Evolutionary conservation across 2,888 invertebrate species (phyloP).

Genomic region (Mimas tiliae): DNA sequence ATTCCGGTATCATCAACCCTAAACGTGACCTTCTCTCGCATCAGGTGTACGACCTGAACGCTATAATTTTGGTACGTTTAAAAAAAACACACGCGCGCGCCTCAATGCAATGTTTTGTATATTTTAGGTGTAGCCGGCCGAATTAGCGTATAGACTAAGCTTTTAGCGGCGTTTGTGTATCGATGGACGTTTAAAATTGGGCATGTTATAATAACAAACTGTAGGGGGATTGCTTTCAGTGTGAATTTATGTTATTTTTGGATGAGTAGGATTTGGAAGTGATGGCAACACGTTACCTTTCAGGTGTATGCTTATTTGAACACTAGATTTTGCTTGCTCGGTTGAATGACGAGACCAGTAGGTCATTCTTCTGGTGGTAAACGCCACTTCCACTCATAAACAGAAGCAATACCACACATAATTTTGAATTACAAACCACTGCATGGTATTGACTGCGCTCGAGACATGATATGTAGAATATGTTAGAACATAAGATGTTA

Average conservation of each 20-base stretch:
- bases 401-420: too few relatives aligned
- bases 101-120: slow-evolving; percentile 26
- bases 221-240: neutral
- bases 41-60: slow-evolving; percentile 28
- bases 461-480: too few relatives aligned
- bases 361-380: too few relatives aligned
- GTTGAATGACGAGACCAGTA: too few relatives aligned
- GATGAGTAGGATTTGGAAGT: neutral
- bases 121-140: slow-evolving; percentile 18
- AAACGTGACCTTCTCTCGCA: slow-evolving; percentile 20
- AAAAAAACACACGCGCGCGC: slow-evolving; percentile 4
- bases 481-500: too few relatives aligned
- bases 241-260: slow-evolving; percentile 5
- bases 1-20: slow-evolving; percentile 6
- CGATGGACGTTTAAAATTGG: slow-evolving; percentile 20
- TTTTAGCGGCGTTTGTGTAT: slow-evolving; percentile 4
- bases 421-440: too few relatives aligned
- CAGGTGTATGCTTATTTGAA: neutral
- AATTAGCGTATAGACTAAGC: slow-evolving; percentile 28
- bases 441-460: too few relatives aligned
- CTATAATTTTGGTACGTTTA: neutral
- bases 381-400: too few relatives aligned
- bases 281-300: neutral
- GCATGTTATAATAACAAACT: slow-evolving; percentile 28
- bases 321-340: too few relatives aligned